Conservation (phyloP, 2,888 invertebrate species). For the Ariolimax columbianus region DNA sequence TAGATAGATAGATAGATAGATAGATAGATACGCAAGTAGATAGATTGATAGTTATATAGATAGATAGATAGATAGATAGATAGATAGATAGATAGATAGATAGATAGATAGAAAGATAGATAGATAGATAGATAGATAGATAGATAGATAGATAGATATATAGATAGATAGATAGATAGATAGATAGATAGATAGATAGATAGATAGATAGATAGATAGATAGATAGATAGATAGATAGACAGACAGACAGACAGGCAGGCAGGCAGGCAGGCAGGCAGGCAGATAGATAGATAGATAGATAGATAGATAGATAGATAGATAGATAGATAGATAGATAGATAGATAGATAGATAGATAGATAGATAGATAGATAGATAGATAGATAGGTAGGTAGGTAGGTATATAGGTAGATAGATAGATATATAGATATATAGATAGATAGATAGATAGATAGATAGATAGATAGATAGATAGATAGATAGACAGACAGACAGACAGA, state of each 20-base stretch:
- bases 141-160: too few species aligned
- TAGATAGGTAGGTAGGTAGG: too few species aligned
- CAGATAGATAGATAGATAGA: too few species aligned
- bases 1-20: constrained; percentile 27
- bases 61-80: constrained; percentile 30
- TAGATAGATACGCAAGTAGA: constrained; percentile 14
- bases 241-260: too few species aligned
- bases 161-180: too few species aligned
- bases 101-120: constrained; percentile 25
- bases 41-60: too few species aligned
- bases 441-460: not conserved
- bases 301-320: not conserved
- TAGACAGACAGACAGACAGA: too few species aligned
- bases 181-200: not conserved
- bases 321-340: constrained; percentile 1
- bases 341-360: constrained; percentile 18
- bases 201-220: not conserved
- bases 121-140: not conserved
- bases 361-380: not conserved
- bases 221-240: too few species aligned
- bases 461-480: too few species aligned
- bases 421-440: too few species aligned
- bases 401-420: too few species aligned
- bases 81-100: constrained; percentile 27
- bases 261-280: too few species aligned